phyloP scores from a whole-genome alignment of 2,797 vertebrate species.

The Sparidentex hasta region DNA sequence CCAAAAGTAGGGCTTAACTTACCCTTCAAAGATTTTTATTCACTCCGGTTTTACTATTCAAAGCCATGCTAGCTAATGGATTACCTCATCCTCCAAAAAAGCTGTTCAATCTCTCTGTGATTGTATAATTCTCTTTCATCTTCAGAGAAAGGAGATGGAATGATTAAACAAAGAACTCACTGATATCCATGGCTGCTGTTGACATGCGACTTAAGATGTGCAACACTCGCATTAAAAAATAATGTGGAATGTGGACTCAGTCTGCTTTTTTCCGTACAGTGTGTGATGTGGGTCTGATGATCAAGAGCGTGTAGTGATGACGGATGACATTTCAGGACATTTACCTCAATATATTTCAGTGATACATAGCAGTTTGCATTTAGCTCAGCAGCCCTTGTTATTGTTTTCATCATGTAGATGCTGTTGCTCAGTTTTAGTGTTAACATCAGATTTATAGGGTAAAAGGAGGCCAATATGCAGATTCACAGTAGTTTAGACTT shows the following conservation, averaged over 20 bases:
- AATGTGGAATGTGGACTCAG: slow-evolving; percentile 50
- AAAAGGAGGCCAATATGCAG: slow-evolving; percentile 18
- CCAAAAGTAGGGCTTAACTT: slow-evolving; percentile 63
- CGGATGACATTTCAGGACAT: slow-evolving; percentile 3
- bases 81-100: slow-evolving; percentile 83
- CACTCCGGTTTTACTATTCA: slow-evolving; percentile 74
- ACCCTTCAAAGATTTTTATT: slow-evolving; percentile 53
- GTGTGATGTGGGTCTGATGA: slow-evolving; percentile 19
- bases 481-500: slow-evolving; percentile 31
- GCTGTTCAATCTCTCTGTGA: slow-evolving; percentile 71
- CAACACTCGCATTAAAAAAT: slow-evolving; percentile 67
- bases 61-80: slow-evolving; percentile 78
- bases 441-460: slow-evolving; percentile 9
- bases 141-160: slow-evolving; percentile 77
- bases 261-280: slow-evolving; percentile 23
- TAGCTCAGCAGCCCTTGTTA: neutral
- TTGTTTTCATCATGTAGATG: slow-evolving; percentile 23
- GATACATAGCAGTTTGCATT: slow-evolving; percentile 8
- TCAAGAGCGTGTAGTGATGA: slow-evolving; percentile 16
- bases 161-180: slow-evolving; percentile 78
- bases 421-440: slow-evolving; percentile 26
- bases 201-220: slow-evolving; percentile 70
- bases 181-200: slow-evolving; percentile 72
- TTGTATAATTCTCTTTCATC: slow-evolving; percentile 87
- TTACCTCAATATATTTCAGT: slow-evolving; percentile 29